Conservation (phyloP, 2,113 vertebrate genomes). For the Riparia riparia region DNA sequence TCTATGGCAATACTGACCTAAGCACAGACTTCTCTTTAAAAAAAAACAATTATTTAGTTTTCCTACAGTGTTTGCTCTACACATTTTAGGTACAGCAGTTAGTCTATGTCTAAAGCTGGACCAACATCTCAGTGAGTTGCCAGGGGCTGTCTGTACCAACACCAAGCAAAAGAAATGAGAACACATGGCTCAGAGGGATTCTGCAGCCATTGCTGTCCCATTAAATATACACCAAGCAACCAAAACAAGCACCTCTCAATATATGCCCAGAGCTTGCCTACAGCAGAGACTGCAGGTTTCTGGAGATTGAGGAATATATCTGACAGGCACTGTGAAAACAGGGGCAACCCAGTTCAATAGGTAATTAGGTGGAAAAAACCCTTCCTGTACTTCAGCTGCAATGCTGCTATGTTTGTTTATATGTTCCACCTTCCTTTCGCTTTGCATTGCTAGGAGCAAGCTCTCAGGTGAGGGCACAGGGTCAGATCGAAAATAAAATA, state of each 20-base stretch:
- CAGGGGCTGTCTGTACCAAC: not conserved
- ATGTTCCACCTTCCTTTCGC: rapidly evolving
- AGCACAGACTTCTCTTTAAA: not conserved
- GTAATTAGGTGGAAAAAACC: not conserved
- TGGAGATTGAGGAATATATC: not conserved
- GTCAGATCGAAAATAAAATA: not conserved
- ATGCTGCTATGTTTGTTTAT: not conserved
- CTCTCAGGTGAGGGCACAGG: not conserved
- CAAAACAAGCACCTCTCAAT: not conserved
- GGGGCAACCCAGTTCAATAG: not conserved
- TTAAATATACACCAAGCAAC: not conserved
- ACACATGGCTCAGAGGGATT: rapidly evolving
- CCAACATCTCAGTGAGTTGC: not conserved
- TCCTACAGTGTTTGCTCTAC: not conserved
- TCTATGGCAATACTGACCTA: not conserved
- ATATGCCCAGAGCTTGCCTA: not conserved
- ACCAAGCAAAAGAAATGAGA: not conserved
- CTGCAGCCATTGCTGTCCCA: not conserved
- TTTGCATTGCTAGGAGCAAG: not conserved
- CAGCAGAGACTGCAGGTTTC: not conserved
- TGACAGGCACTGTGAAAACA: not conserved
- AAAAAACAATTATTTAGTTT: not conserved
- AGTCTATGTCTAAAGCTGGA: not conserved
- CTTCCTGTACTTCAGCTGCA: not conserved
- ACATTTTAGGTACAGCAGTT: not conserved